phyloP scores from a whole-genome alignment of 2,797 vertebrate species.

The Melanotaenia nigrans region DNA sequence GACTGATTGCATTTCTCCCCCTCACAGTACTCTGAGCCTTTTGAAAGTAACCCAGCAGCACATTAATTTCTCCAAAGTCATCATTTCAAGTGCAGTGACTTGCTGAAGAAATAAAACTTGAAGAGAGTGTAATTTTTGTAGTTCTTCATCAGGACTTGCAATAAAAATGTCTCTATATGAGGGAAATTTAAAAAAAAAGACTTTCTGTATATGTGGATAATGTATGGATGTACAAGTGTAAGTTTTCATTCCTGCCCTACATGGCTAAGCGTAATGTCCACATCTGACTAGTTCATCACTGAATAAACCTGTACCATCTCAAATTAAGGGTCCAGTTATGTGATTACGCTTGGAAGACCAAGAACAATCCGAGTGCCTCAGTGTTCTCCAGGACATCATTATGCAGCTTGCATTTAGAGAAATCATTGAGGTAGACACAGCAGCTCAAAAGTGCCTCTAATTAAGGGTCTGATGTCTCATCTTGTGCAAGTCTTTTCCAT shows the following conservation, averaged over 20 bases:
- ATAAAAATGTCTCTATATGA: conserved; percentile 47
- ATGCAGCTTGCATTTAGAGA: conserved; percentile 51
- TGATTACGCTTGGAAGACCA: conserved; percentile 43
- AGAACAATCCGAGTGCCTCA: conserved; percentile 46
- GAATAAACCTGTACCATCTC: conserved; percentile 44
- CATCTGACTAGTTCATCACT: conserved; percentile 23
- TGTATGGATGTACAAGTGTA: not conserved
- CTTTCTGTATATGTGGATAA: conserved; percentile 5
- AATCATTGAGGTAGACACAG: conserved; percentile 58
- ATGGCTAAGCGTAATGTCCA: conserved; percentile 8
- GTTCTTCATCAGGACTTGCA: conserved; percentile 44
- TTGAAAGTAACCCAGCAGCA: conserved; percentile 76
- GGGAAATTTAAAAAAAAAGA: conserved; percentile 14
- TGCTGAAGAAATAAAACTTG: conserved; percentile 68
- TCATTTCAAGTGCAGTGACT: conserved; percentile 74
- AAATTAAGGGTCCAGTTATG: conserved; percentile 51
- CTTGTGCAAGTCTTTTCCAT: conserved; percentile 61
- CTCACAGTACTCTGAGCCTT: conserved; percentile 64
- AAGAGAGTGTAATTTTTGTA: conserved; percentile 63
- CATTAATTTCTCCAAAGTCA: conserved; percentile 76
- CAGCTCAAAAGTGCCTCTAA: conserved; percentile 59
- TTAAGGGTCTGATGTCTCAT: conserved; percentile 74
- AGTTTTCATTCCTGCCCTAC: conserved; percentile 1
- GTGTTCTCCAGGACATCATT: conserved; percentile 50
- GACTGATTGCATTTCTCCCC: conserved; percentile 78